Conservation (phyloP, 1,140 invertebrate species). For the Pachyrhynchus sulphureomaculatus region DNA sequence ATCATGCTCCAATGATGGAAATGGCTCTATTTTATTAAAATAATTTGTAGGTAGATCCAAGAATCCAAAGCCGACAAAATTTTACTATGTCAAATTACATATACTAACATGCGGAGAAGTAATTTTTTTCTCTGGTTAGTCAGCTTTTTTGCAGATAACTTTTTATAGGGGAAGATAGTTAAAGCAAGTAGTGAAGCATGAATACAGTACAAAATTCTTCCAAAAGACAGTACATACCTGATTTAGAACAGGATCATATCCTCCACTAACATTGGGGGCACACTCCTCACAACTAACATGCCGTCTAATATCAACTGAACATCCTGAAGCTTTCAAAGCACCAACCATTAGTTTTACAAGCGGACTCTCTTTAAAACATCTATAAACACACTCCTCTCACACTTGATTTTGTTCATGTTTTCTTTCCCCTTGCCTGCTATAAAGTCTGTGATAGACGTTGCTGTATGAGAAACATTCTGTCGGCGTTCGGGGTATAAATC, state of each 20-base stretch:
- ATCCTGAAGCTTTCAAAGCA: conserved; percentile 82
- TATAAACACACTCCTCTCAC: conserved; percentile 78
- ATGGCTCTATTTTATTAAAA: too few relatives aligned
- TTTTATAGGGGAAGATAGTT: too few relatives aligned
- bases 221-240: conserved; percentile 58
- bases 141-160: too few relatives aligned
- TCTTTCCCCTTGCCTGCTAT: conserved; percentile 65
- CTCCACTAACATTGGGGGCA: conserved; percentile 78
- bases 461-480: conserved; percentile 54
- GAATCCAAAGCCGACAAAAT: too few relatives aligned
- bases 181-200: too few relatives aligned
- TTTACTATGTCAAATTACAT: too few relatives aligned
- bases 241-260: conserved; percentile 87
- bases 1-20: too few relatives aligned
- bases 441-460: conserved; percentile 57
- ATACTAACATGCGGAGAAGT: too few relatives aligned
- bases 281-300: conserved; percentile 94
- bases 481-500: conserved; percentile 85
- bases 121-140: too few relatives aligned
- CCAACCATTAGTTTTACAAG: conserved; percentile 81
- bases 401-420: conserved; percentile 71
- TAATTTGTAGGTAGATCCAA: too few relatives aligned
- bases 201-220: neutral
- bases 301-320: conserved; percentile 76
- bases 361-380: conserved; percentile 75